These are phyloP conservation scores for Leucophenga montana DNA, from an alignment of 2,888 invertebrate genomes.

Conservation along the genomic window DNA sequence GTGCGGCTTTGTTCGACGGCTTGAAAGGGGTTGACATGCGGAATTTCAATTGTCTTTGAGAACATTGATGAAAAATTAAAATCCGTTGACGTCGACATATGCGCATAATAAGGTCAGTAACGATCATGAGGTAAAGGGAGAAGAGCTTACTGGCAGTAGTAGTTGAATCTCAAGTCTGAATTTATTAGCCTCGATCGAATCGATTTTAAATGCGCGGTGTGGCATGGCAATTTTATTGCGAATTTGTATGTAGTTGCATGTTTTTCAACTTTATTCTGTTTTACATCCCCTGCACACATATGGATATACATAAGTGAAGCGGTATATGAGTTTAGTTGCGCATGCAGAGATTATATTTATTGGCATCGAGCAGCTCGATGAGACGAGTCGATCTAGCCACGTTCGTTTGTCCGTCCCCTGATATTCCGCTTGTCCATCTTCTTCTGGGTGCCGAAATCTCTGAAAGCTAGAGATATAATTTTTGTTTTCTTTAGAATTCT, in stretches of 20 bases:
- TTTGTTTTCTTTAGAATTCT: no score
- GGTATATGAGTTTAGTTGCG: not conserved
- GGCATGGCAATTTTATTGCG: not conserved
- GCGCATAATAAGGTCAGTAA: not conserved
- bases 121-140: not conserved
- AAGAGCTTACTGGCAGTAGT: not conserved
- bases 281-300: not conserved
- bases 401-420: no score
- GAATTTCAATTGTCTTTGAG: conserved; percentile 21
- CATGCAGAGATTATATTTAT: no score
- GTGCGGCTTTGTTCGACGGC: not conserved
- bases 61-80: not conserved
- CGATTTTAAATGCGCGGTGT: not conserved
- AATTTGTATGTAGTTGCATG: not conserved
- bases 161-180: not conserved
- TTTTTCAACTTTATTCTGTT: not conserved
- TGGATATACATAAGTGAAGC: no score
- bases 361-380: no score
- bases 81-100: not conserved
- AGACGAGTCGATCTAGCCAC: no score
- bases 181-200: conserved; percentile 1
- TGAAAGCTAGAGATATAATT: no score
- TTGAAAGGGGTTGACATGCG: conserved; percentile 23
- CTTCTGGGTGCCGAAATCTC: no score
- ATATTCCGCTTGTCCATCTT: no score